Evolutionary conservation across 2,113 vertebrate species (phyloP), one percentile per base, ranked within the genome.

Genomic region (Lamprotornis superbus): DNA sequence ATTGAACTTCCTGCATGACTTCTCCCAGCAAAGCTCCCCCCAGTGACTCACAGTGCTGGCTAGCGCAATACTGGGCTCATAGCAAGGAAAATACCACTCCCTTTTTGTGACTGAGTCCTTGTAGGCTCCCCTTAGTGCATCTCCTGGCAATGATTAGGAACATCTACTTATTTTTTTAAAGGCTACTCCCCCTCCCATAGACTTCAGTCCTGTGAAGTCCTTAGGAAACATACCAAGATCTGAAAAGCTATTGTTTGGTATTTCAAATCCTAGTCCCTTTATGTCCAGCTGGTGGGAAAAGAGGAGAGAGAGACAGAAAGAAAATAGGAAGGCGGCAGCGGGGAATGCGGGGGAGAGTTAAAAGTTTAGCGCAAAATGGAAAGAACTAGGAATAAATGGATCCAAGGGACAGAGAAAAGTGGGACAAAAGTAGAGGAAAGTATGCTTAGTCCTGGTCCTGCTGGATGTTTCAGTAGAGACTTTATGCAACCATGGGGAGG

Each of bases 131-230:
- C 80, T 96, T 96, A 97, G 88, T 89, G 96, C 95, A 96, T 96
- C 94, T 96, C 92, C 95, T 96, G 96, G 96, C 96, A 96, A 97
- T 96, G 93, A 95, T 97, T 97, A 97, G 86, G 80, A 96, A 64
- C 93, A 93, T 94, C 92, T 89, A 92, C 83, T 96, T 52, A 55
- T 87, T 95, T 94, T 96, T 96, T 89, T 86, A 57, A 93, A 95
- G 93, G 65, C 49, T 94, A 84, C 75, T 83, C 83, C 86, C 89
- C 78, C 90, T 91, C 83, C 70, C 86, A 92, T 97, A 93, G 78
- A 83, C 83, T 95, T 40, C 73, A 95, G n/a, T 87, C 67, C 63
- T 96, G 69, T 94, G 89, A 97, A 95, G 92, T 96, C 88, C 94
- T 96, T 90, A 95, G 96, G 94, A 97, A 96, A 95, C 89, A 96